Evolutionary conservation across 2,888 invertebrate genomes (phyloP).

Genomic region (Heliconius cydno): DNA sequence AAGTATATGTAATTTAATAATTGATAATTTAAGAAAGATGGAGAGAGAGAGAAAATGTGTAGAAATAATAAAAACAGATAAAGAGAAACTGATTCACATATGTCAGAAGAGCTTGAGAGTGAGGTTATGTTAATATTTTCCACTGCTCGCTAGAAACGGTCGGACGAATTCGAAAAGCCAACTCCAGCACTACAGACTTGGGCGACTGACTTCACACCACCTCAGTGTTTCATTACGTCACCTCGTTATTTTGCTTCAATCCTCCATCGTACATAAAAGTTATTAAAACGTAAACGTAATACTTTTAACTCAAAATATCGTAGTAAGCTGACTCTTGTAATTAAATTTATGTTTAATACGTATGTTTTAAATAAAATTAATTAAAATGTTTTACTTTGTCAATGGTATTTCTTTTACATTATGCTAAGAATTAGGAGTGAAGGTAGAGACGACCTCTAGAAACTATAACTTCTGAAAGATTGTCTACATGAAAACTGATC

Average conservation of each 20-base stretch:
- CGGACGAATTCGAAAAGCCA: constrained; percentile 30
- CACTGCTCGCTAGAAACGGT: constrained; percentile 26
- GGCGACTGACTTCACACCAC: constrained; percentile 24
- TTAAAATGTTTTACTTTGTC: background rate
- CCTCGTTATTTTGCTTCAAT: constrained; percentile 36
- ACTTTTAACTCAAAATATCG: constrained; percentile 35
- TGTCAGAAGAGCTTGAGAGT: background rate
- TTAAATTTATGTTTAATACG: constrained; percentile 25
- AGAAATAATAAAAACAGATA: background rate
- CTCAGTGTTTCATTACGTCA: constrained; percentile 18
- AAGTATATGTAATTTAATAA: too few species aligned
- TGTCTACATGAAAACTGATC: background rate
- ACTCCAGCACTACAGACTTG: constrained; percentile 26
- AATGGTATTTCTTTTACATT: background rate
- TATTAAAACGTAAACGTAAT: constrained; percentile 34
- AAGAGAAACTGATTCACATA: background rate
- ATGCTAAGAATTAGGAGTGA: background rate
- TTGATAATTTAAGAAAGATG: too few species aligned
- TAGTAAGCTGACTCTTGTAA: constrained; percentile 26
- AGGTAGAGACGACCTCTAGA: too few species aligned
- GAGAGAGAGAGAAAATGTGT: background rate
- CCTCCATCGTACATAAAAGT: constrained; percentile 25
- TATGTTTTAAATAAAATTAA: background rate
- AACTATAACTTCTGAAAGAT: background rate
- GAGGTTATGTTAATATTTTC: constrained; percentile 35